Evolutionary conservation across 2,888 invertebrate species (phyloP).

Genomic region (Eledone cirrhosa): DNA sequence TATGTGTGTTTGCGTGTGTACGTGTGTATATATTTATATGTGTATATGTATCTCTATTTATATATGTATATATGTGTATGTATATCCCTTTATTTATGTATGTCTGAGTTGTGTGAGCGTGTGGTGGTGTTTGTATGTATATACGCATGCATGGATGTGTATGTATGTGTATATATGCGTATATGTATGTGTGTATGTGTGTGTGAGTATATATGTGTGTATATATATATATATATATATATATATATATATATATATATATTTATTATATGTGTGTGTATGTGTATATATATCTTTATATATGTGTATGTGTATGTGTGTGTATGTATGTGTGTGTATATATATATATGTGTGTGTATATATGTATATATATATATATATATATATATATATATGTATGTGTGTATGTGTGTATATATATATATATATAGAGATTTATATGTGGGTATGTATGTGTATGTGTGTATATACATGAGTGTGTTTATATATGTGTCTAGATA

Average conservation of each 20-base stretch:
- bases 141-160: neutral
- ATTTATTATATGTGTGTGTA: neutral
- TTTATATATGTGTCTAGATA: neutral
- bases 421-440: neutral
- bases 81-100: too few relatives aligned
- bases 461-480: neutral
- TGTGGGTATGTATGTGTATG: neutral
- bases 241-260: neutral
- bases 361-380: neutral
- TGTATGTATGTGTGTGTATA: neutral
- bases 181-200: neutral
- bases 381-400: neutral
- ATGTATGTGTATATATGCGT: neutral
- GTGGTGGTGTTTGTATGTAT: too few relatives aligned
- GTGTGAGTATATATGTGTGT: neutral
- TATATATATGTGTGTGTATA: neutral
- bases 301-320: neutral
- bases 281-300: neutral
- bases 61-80: too few relatives aligned
- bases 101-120: too few relatives aligned
- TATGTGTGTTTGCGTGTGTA: too few relatives aligned
- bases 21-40: too few relatives aligned
- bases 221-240: neutral
- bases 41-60: too few relatives aligned
- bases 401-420: neutral